A percentile compares a stretch with the other conserved stretches of the same genome.
Conservation (phyloP, 2,888 invertebrate genomes). For the Charanyca ferruginea region DNA sequence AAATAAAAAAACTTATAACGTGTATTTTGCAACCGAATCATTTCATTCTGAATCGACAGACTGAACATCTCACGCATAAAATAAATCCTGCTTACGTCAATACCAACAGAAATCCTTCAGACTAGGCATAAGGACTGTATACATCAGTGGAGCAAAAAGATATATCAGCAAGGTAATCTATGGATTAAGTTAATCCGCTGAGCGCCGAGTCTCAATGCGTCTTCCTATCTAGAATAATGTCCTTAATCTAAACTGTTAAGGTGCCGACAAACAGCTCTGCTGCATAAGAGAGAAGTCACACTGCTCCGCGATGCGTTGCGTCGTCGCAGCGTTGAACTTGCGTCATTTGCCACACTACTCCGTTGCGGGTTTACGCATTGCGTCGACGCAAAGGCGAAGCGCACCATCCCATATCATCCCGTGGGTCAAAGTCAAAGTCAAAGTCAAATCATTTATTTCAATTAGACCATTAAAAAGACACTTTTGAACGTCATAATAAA, state of each 20-base stretch:
- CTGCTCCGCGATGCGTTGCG: no score
- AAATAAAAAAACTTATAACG: not conserved
- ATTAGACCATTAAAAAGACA: no score
- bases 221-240: slow-evolving; percentile 21
- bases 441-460: no score
- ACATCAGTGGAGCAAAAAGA: slow-evolving; percentile 4
- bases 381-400: no score
- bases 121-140: slow-evolving; percentile 1
- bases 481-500: no score
- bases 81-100: not conserved
- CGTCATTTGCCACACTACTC: no score
- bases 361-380: no score
- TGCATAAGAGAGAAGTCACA: no score
- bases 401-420: no score
- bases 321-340: no score
- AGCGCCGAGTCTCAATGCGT: slow-evolving; percentile 12
- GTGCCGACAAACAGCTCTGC: not conserved
- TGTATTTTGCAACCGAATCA: not conserved
- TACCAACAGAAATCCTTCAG: not conserved
- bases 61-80: not conserved
- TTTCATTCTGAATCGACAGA: not conserved
- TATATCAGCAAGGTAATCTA: slow-evolving; percentile 29
- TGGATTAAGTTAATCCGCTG: slow-evolving; percentile 28
- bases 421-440: no score
- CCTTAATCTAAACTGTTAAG: slow-evolving; percentile 24